Percentiles rank a stretch among this genome's conserved stretches.
phyloP scores from a whole-genome alignment of 2,888 invertebrate species.

The Xylota sylvarum region DNA sequence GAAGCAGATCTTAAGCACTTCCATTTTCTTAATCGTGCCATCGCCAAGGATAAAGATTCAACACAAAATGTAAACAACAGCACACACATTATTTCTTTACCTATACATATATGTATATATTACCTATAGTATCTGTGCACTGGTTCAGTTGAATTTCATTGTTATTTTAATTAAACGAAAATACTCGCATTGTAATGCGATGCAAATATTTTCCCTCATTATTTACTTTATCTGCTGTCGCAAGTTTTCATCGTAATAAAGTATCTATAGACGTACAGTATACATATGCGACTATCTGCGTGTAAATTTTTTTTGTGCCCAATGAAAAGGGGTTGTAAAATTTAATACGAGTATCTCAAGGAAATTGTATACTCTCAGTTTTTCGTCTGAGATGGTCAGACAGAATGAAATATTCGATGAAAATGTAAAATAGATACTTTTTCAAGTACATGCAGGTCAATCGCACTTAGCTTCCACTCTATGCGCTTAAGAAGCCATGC shows the following conservation, averaged over 20 bases:
- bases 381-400: neutral
- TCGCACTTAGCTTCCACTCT: constrained; percentile 53
- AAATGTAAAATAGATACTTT: constrained; percentile 22
- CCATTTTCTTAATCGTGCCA: constrained; percentile 64
- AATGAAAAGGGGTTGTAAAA: constrained; percentile 64
- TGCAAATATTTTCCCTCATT: constrained; percentile 80
- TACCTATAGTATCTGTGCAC: constrained; percentile 30
- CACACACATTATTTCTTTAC: neutral
- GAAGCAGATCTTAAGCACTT: constrained; percentile 39
- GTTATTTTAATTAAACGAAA: constrained; percentile 80
- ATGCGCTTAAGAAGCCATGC: constrained; percentile 65
- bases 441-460: constrained; percentile 70
- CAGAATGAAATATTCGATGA: neutral
- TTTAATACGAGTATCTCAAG: constrained; percentile 40
- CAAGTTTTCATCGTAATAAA: constrained; percentile 56
- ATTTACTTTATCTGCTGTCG: constrained; percentile 78
- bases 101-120: neutral
- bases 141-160: constrained; percentile 67
- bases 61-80: constrained; percentile 19
- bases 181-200: constrained; percentile 78
- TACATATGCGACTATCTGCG: neutral
- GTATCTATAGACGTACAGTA: constrained; percentile 46
- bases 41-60: constrained; percentile 67
- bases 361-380: constrained; percentile 46
- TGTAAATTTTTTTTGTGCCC: neutral